Percentiles rank a stretch among this genome's conserved stretches.
phyloP scores from a whole-genome alignment of 2,888 invertebrate species.

The Lasioglossum calceatum region DNA sequence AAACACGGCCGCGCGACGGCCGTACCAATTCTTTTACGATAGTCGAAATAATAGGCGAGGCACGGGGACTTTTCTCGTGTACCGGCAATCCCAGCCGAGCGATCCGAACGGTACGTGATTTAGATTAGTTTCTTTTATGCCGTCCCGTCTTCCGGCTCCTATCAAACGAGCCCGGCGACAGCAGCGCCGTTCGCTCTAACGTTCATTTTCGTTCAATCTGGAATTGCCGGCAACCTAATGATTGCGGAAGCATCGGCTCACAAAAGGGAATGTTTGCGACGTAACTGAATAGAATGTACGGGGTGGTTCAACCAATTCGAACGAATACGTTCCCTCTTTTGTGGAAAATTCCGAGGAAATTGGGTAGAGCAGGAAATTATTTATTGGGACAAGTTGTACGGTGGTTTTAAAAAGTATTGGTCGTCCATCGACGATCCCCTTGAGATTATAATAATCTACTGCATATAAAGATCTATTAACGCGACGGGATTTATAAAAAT shows the following conservation, averaged over 20 bases:
- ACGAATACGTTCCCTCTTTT: background rate
- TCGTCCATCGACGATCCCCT: too few species aligned
- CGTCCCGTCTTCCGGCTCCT: background rate
- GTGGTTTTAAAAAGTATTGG: too few species aligned
- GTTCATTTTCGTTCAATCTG: background rate
- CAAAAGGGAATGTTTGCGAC: background rate
- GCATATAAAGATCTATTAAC: too few species aligned
- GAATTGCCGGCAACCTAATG: slow-evolving; percentile 4
- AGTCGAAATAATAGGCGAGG: slow-evolving; percentile 38
- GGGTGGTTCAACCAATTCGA: background rate
- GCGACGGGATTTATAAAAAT: too few species aligned
- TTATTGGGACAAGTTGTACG: background rate
- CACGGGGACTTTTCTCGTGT: slow-evolving; percentile 18
- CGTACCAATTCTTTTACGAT: slow-evolving; percentile 44
- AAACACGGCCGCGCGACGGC: slow-evolving; percentile 37
- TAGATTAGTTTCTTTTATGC: slow-evolving; percentile 35
- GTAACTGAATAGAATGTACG: background rate
- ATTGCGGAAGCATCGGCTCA: background rate
- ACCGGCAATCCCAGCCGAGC: slow-evolving; percentile 26
- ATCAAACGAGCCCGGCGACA: background rate
- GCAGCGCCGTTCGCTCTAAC: background rate
- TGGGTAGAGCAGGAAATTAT: background rate
- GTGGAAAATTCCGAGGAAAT: background rate
- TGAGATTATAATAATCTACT: too few species aligned
- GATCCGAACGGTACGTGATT: slow-evolving; percentile 28